Evolutionary conservation across 2,113 vertebrate species (phyloP).

Genomic region (Antechinus stuartii): DNA sequence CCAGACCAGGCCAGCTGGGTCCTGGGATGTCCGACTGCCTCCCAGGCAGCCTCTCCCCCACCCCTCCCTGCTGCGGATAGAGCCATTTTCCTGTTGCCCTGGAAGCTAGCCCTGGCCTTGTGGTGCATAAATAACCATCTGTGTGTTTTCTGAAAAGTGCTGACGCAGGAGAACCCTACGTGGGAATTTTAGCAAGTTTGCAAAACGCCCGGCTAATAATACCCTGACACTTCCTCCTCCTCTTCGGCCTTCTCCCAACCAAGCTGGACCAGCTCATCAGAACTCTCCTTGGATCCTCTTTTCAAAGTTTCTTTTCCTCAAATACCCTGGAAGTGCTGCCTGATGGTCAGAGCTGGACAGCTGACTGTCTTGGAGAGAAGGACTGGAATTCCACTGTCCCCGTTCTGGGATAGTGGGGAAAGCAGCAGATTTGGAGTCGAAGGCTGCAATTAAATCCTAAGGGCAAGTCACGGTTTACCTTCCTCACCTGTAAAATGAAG

Average conservation of each 20-base stretch:
- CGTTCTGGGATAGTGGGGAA: not conserved
- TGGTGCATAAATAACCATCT: slow-evolving; percentile 78
- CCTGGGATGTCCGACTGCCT: not conserved
- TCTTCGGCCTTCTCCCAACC: not conserved
- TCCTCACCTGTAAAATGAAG: not conserved
- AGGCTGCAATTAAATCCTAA: not conserved
- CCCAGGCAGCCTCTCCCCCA: not conserved
- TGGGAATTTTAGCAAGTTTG: slow-evolving; percentile 70
- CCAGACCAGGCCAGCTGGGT: not conserved
- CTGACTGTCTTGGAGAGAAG: not conserved
- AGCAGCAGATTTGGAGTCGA: not conserved
- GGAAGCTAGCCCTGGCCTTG: slow-evolving; percentile 73
- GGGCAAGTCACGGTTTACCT: not conserved
- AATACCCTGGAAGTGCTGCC: not conserved
- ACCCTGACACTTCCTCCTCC: slow-evolving; percentile 35
- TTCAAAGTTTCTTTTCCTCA: slow-evolving; percentile 46
- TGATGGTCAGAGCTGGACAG: not conserved
- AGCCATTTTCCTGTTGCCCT: slow-evolving; percentile 84
- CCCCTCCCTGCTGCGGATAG: slow-evolving; percentile 78
- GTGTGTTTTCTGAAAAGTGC: slow-evolving; percentile 66
- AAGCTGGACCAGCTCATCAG: not conserved
- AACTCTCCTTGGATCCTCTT: not conserved
- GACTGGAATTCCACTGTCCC: not conserved
- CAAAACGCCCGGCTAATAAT: slow-evolving; percentile 30
- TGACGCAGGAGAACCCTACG: slow-evolving; percentile 58